phyloP scores from a whole-genome alignment of 2,888 invertebrate genomes.

The Orgyia antiqua region DNA sequence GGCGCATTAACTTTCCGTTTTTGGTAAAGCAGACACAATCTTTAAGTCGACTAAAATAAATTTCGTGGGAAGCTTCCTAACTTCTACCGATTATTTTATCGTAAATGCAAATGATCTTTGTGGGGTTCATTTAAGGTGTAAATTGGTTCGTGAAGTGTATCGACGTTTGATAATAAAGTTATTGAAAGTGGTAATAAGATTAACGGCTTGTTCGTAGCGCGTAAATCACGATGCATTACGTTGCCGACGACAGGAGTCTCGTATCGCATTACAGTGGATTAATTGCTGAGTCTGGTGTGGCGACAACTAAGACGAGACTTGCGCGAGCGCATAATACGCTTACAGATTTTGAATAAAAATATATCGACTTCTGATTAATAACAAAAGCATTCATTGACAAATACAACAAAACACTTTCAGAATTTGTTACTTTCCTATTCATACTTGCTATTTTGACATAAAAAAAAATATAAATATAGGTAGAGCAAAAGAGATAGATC shows the following conservation, averaged over 20 bases:
- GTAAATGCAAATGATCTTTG: slow-evolving; percentile 45
- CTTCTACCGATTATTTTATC: slow-evolving; percentile 36
- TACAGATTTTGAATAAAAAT: slow-evolving; percentile 18
- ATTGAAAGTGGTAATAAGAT: slow-evolving; percentile 78
- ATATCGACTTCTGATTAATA: too few relatives aligned
- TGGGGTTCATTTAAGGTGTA: slow-evolving; percentile 46
- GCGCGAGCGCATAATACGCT: slow-evolving; percentile 38
- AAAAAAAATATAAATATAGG: too few relatives aligned
- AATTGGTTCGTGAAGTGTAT: slow-evolving; percentile 46
- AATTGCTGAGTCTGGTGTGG: slow-evolving; percentile 57
- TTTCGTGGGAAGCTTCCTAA: slow-evolving; percentile 65
- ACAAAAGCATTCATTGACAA: too few relatives aligned
- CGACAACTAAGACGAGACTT: slow-evolving; percentile 49
- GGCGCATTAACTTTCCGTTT: slow-evolving; percentile 57
- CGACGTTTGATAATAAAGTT: slow-evolving; percentile 68
- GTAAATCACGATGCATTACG: slow-evolving; percentile 76
- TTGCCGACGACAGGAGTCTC: slow-evolving; percentile 66
- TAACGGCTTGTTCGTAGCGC: slow-evolving; percentile 65
- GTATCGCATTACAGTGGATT: slow-evolving; percentile 74
- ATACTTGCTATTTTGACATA: too few relatives aligned
- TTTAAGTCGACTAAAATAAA: slow-evolving; percentile 69
- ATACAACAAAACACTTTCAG: too few relatives aligned
- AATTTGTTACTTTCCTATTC: too few relatives aligned
- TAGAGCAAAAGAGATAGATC: too few relatives aligned
- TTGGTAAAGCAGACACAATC: slow-evolving; percentile 59